Evolutionary conservation across 2,888 invertebrate genomes (phyloP), one percentile per base, ranked within the genome.

Genomic region (Ophioninae sp.): DNA sequence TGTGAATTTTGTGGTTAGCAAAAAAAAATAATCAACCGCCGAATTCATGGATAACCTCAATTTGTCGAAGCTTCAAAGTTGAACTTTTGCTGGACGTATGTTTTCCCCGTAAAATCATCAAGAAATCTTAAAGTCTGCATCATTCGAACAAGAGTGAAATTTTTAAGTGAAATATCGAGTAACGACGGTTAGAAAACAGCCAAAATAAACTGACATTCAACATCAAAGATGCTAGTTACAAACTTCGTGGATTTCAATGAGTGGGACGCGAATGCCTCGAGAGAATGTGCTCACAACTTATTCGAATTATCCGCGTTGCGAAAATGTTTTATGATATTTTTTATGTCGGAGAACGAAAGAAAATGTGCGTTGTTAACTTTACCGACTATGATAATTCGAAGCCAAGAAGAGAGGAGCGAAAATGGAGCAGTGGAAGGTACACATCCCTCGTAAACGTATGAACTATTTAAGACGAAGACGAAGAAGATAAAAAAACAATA

Each of bases 401-500:
- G 87, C 88, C 87, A 85, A 87, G 87, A 88, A 20, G n/a, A 88
- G 64, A 80, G 74, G 68, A 76, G 87, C 13, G 17, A 80, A 41
- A 76, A 57, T 6, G 73, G 82, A 89, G 85, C 86, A 82, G 81
- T 82, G 86, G 86, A 88, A 87, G 61, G 17, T 17, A 50, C 17
- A 85, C 77, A 57, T 57, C 73, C 64, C 73, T 57, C 85, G 85
- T 87, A 87, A 86, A 64, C 82, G 86, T 86, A 89, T 87, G 86
- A 87, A 88, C 90, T 89, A 89, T 86, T 89, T 88, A 89, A 89
- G 87, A 50, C 17, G 50, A 68, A 64, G 77, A 44, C 17, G 64
- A 50, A 37, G 10, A 72, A 69, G 30, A 30, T 30, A 30, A 30
- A 70, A 73, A 62, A 62, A 73, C 7, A 64, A 88, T 88, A 90